These are phyloP conservation scores for Drosophila sulfurigaster DNA, from an alignment of 1,140 invertebrate species.

Conservation along the genomic window DNA sequence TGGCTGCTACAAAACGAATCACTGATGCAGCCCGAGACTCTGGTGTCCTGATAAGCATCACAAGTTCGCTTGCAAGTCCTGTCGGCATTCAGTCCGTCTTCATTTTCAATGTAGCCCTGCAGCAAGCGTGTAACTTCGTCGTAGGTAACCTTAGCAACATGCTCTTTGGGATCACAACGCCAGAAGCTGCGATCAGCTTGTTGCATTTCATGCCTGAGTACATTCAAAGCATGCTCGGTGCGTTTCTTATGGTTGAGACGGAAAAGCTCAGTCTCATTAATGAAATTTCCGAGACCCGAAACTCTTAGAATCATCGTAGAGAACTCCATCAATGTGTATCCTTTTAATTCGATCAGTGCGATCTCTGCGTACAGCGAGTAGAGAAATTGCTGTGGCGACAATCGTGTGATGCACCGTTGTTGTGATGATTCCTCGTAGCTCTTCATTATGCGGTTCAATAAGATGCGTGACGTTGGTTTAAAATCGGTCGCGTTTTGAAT, in stretches of 20 bases:
- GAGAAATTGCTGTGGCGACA: slow-evolving; percentile 4
- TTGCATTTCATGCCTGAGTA: neutral
- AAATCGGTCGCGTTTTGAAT: neutral
- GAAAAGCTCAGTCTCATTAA: neutral
- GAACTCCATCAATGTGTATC: neutral
- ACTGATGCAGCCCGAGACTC: neutral
- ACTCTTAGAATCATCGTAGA: neutral
- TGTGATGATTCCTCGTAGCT: neutral
- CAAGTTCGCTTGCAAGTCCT: neutral
- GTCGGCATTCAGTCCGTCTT: neutral
- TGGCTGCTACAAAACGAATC: neutral
- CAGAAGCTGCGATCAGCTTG: neutral
- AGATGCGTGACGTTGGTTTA: neutral
- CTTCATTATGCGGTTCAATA: neutral
- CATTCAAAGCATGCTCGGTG: neutral
- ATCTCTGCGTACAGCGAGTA: slow-evolving; percentile 2
- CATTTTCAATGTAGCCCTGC: slow-evolving; percentile 4
- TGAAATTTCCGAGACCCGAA: neutral
- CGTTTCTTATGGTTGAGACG: neutral
- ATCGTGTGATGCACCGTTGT: neutral
- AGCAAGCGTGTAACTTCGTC: slow-evolving; percentile 8
- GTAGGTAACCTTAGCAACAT: neutral
- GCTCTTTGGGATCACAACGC: neutral
- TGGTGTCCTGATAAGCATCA: neutral
- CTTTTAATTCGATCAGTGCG: neutral